These are phyloP conservation scores for Acropora yongei DNA, from an alignment of 64 coral and sea anemone species.

Conservation along the genomic window DNA sequence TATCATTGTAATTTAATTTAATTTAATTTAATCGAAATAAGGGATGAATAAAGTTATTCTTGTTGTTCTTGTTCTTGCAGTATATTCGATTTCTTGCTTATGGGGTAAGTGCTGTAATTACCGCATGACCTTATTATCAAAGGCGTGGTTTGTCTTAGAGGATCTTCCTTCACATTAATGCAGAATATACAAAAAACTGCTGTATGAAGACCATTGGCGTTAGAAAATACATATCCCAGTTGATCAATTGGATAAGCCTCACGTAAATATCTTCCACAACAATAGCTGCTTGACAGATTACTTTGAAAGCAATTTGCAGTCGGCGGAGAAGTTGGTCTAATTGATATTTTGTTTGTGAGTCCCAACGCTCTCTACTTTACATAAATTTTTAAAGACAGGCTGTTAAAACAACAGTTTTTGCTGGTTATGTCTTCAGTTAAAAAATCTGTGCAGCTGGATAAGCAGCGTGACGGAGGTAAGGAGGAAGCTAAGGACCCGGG, in stretches of 20 bases:
- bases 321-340: not conserved
- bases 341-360: not conserved
- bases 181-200: not conserved
- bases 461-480: constrained; percentile 7
- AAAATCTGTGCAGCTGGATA: not conserved
- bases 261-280: too few relatives aligned
- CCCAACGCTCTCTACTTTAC: constrained; percentile 1
- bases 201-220: not conserved
- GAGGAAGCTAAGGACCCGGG: not conserved
- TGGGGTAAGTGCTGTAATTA: not conserved
- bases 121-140: constrained; percentile 12
- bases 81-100: not conserved
- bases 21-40: too few relatives aligned
- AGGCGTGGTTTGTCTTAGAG: constrained; percentile 16
- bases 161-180: not conserved
- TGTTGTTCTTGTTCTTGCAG: not conserved
- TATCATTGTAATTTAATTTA: too few relatives aligned
- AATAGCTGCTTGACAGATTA: not conserved
- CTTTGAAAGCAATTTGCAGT: not conserved
- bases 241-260: too few relatives aligned
- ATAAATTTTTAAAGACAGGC: constrained; percentile 52
- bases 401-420: constrained; percentile 28
- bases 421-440: constrained; percentile 47
- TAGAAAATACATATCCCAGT: not conserved
- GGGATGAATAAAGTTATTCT: too few relatives aligned